Evolutionary conservation across 2,797 vertebrate species (phyloP), one percentile per base, ranked within the genome.

Genomic region (Channallabes apus): DNA sequence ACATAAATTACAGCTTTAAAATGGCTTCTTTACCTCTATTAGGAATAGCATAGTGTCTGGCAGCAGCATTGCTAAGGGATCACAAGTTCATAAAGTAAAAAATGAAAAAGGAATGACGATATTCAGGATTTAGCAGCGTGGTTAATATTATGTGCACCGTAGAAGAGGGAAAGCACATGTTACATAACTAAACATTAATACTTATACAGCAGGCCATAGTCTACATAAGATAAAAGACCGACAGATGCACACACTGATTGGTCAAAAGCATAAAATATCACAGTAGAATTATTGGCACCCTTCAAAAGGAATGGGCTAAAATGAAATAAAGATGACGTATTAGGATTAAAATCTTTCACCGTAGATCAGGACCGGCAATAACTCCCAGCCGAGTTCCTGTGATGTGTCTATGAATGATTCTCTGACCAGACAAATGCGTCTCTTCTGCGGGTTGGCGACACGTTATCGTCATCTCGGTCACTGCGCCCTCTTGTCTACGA

Each of bases 161-260:
- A 3, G 41, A 56, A 67, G 1, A 9, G 9, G 59, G 35, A 29
- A 24, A 27, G 59, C 3, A 18, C 20, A 41, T 64, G 82, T 83
- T 83, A 76, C 15, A 76, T 76, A 76, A 76, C 61, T n/a, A 65
- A 17, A 61, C 71, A 83, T 56, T 59, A 65, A 65, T 83, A 76
- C 82, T 61, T 64, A 76, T 62, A 75, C 59, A 38, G 41, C 67
- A 61, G 81, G 81, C 32, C 81, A 46, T 82, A 79, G 77, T 62
- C 59, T 79, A 78, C 56, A 59, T 59, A 61, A 61, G 76, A 78
- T 78, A 62, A 64, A 69, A 41, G 27, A 15, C 12, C 35, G 17
- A 35, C 7, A 73, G 17, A 58, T 15, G 29, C 11, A 72, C 29
- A 68, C 29, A 68, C 68, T 29, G 54, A 77, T 59, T 58, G 76